phyloP scores from a whole-genome alignment of 64 coral and sea anemone genomes.

The Stichodactyla helianthus region DNA sequence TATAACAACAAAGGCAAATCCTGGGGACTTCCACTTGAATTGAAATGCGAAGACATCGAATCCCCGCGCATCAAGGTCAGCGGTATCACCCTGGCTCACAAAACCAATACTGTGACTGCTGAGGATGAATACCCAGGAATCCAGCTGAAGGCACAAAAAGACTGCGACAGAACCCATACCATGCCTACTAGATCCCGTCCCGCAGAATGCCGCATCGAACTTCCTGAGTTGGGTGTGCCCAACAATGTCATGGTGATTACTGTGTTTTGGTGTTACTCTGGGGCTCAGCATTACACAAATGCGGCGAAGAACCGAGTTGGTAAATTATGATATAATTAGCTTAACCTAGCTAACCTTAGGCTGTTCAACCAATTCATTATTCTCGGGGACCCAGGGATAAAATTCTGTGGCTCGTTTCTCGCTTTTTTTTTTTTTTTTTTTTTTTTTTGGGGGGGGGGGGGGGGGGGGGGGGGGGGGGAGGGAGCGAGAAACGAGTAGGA shows the following conservation, averaged over 20 bases:
- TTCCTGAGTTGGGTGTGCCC: conserved; percentile 2
- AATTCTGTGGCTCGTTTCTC: too few relatives aligned
- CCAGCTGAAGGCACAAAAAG: conserved; percentile 16
- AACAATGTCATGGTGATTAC: conserved; percentile 24
- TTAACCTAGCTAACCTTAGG: too few relatives aligned
- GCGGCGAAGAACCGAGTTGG: not conserved
- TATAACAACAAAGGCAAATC: conserved; percentile 18
- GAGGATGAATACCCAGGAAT: conserved; percentile 35
- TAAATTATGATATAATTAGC: too few relatives aligned
- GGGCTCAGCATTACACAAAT: not conserved
- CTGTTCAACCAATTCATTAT: too few relatives aligned
- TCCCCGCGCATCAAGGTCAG: conserved; percentile 9
- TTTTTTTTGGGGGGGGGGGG: too few relatives aligned
- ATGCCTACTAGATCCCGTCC: not conserved
- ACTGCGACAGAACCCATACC: conserved; percentile 16
- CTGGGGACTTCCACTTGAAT: conserved; percentile 12
- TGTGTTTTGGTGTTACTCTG: conserved; percentile 25
- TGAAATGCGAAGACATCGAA: conserved; percentile 20
- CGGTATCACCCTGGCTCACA: conserved; percentile 26
- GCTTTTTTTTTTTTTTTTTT: too few relatives aligned
- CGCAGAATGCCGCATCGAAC: conserved; percentile 26
- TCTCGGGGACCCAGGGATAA: too few relatives aligned
- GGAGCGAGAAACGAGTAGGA: too few relatives aligned
- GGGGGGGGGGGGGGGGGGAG: too few relatives aligned
- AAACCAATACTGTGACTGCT: not conserved